Percentiles rank a stretch among this genome's conserved stretches.
Evolutionary conservation across 2,113 vertebrate species (phyloP).

Genomic region (Scolopax mira): DNA sequence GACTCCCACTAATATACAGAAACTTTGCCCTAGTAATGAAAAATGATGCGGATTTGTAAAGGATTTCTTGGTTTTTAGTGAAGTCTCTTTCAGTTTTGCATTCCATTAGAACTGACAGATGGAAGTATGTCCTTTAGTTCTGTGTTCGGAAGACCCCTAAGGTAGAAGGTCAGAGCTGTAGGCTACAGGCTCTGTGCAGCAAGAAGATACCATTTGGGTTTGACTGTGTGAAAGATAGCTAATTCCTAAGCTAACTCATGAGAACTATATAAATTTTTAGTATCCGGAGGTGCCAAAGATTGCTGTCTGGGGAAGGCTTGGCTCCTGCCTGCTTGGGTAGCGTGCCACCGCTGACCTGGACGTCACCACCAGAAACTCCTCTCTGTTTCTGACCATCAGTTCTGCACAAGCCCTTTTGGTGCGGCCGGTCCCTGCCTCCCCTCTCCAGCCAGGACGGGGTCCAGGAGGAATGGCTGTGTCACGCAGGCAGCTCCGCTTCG

Average conservation of each 20-base stretch:
- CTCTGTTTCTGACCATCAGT: background rate
- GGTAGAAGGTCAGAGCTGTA: background rate
- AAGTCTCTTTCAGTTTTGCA: background rate
- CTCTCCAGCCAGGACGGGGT: background rate
- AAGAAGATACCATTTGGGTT: background rate
- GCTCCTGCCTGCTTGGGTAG: background rate
- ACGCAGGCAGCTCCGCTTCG: rapidly evolving
- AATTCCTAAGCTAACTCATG: background rate
- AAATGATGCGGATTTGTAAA: background rate
- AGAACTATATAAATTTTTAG: background rate
- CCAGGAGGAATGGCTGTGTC: rapidly evolving
- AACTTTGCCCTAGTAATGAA: background rate
- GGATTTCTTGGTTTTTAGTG: background rate
- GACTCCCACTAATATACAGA: background rate
- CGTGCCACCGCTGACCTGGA: background rate
- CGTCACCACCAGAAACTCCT: rapidly evolving
- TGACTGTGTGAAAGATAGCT: background rate
- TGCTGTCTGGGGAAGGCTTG: background rate
- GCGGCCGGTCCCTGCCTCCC: rapidly evolving
- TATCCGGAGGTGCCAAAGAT: background rate
- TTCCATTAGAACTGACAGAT: background rate
- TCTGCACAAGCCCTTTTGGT: background rate
- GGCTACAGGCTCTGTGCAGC: background rate
- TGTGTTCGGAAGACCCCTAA: background rate
- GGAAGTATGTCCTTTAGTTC: background rate